phyloP scores from a whole-genome alignment of 1,140 invertebrate genomes.

The Drosophila repleta region DNA sequence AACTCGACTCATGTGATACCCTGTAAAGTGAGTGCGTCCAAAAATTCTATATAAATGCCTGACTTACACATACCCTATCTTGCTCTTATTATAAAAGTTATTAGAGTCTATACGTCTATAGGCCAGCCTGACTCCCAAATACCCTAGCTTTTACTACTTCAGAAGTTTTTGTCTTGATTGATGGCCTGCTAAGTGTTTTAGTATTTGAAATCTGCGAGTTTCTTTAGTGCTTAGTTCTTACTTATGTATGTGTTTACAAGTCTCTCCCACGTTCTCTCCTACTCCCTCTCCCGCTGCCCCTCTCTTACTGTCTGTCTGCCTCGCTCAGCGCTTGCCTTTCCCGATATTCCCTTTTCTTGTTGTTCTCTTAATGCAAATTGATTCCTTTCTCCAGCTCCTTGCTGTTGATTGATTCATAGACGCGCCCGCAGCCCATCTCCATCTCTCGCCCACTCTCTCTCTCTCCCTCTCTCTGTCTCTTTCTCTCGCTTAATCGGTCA shows the following conservation, averaged over 20 bases:
- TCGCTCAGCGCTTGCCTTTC: neutral
- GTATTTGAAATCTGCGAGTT: too few relatives aligned
- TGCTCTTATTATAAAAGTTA: too few relatives aligned
- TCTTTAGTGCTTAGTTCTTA: neutral
- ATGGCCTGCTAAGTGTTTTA: too few relatives aligned
- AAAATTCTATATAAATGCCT: too few relatives aligned
- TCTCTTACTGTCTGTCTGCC: neutral
- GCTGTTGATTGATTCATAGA: constrained; percentile 43
- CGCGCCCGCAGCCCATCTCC: neutral
- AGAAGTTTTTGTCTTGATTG: too few relatives aligned
- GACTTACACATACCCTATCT: too few relatives aligned
- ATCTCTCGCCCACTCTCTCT: neutral
- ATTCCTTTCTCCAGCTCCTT: constrained; percentile 9
- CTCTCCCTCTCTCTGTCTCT: too few relatives aligned
- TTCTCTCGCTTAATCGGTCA: constrained; percentile 69
- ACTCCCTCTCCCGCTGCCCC: neutral
- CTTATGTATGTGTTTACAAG: neutral
- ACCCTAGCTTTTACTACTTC: too few relatives aligned
- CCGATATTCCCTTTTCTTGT: neutral
- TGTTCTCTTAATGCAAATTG: constrained; percentile 17
- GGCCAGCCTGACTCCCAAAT: too few relatives aligned
- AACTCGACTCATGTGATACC: neutral
- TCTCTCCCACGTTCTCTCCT: neutral
- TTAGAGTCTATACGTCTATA: too few relatives aligned
- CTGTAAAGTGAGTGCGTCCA: too few relatives aligned